Base-by-base conservation (phyloP, 64 coral and sea anemone genomes). In the Dendronephthya gigantea region DNA sequence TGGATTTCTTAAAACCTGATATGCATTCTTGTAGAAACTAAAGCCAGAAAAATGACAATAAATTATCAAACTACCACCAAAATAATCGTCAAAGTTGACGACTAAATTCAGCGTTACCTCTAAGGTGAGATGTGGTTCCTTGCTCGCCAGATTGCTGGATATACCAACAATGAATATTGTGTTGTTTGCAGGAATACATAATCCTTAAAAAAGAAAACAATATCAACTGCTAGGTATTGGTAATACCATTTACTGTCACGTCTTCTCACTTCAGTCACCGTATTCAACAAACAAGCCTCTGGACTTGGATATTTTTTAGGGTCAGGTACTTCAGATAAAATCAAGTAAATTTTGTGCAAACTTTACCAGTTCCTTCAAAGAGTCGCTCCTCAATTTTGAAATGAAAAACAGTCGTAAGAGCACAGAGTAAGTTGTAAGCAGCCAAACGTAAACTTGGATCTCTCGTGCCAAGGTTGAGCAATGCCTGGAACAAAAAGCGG, bases 91-190 rank as follows among this genome's bases (percentile, higher is more conserved):
- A 50, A 50, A n/a, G n/a, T 16, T 50, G 48, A 16, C 48, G 48
- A 50, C 7, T n/a, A n/a, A n/a, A n/a, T 58, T 43, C 50, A 17
- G 22, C 23, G 0, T 35, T 83, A 93, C 91, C 91, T 97, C 91
- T 40, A 93, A 85, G 76, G 94, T 97, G 19, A 97, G 91, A 34
- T 97, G 91, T 5, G 94, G 94, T 82, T 97, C 94, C 82, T 86
- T 97, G 7, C 91, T 87, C 4, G 94, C 94, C 70, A 97, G 94
- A 65, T 90, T 97, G 68, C 93, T 92, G 83, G 89, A 91, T 50
- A 97, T 97, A 45, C 94, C 91, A 36, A 97, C 91, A 83, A 97
- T 97, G 35, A 97, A 97, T 19, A 97, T 92, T 4, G 94, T 97
- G 35, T 97, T 97, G 62, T 97, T 97, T 35, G 94, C 91, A 45